phyloP scores from a whole-genome alignment of 2,888 invertebrate species.

The Drosophila meridiana region DNA sequence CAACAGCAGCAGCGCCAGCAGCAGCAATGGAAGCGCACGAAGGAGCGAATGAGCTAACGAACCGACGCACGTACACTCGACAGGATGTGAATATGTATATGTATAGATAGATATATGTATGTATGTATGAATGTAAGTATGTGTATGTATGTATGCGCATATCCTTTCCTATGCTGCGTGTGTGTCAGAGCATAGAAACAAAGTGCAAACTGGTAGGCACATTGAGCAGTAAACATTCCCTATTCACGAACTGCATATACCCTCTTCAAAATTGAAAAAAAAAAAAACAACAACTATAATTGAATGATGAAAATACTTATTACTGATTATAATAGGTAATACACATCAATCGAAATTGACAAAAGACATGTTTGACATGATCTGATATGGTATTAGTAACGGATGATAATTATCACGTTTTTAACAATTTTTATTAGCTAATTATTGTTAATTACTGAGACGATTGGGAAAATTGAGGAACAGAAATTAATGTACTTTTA shows the following conservation, averaged over 20 bases:
- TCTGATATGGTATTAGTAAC: neutral
- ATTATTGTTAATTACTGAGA: neutral
- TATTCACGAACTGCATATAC: slow-evolving; percentile 28
- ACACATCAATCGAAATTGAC: neutral
- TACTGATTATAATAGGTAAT: neutral
- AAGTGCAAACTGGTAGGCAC: slow-evolving; percentile 55
- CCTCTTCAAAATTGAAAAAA: slow-evolving; percentile 10
- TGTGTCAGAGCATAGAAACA: slow-evolving; percentile 54
- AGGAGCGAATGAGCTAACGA: slow-evolving; percentile 70
- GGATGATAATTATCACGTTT: neutral
- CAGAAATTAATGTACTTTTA: neutral
- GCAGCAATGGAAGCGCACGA: slow-evolving; percentile 28
- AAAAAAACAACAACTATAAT: neutral
- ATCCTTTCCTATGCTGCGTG: slow-evolving; percentile 35
- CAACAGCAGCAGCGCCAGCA: slow-evolving; percentile 18
- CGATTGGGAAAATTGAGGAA: neutral
- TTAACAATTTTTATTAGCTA: neutral
- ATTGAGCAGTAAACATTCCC: neutral
- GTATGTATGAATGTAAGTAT: slow-evolving; percentile 4
- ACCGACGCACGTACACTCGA: slow-evolving; percentile 64
- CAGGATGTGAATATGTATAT: slow-evolving; percentile 74
- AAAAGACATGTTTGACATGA: neutral
- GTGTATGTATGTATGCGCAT: slow-evolving; percentile 8
- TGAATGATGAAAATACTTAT: slow-evolving; percentile 11
- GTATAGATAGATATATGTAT: too few species aligned